phyloP scores from a whole-genome alignment of 2,113 vertebrate species.

The Engystomops pustulosus region DNA sequence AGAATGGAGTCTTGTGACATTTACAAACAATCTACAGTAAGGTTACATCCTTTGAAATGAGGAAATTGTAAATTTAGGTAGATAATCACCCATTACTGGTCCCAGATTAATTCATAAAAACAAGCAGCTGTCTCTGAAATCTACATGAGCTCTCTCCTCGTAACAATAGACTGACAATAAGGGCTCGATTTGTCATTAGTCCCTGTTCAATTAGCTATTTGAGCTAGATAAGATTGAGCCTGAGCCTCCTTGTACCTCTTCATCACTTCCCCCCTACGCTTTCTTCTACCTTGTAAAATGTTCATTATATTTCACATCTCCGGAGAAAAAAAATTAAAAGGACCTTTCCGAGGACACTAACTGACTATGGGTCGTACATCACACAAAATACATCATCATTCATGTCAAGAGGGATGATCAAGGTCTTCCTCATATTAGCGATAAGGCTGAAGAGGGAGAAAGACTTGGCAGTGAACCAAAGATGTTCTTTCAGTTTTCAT shows the following conservation, averaged over 20 bases:
- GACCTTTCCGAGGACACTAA: conserved; percentile 72
- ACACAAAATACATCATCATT: conserved; percentile 75
- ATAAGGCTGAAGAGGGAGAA: conserved; percentile 72
- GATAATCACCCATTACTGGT: neutral
- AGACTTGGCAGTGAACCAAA: conserved; percentile 68
- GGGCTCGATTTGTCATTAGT: conserved; percentile 71
- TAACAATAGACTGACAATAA: conserved; percentile 72
- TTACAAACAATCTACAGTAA: neutral
- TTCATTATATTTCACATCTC: conserved; percentile 77
- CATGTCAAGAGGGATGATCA: conserved; percentile 77
- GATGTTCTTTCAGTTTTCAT: conserved; percentile 50
- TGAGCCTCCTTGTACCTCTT: conserved; percentile 66
- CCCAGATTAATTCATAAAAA: conserved; percentile 47
- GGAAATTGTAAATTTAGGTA: neutral
- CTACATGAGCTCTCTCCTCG: conserved; percentile 68
- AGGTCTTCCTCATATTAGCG: conserved; percentile 76
- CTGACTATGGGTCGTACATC: conserved; percentile 74
- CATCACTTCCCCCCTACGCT: conserved; percentile 60
- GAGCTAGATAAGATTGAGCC: conserved; percentile 69
- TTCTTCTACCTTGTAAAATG: conserved; percentile 71
- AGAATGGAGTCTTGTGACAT: no score
- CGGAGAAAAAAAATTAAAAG: conserved; percentile 65
- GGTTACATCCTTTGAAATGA: neutral
- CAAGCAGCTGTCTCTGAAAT: conserved; percentile 68
- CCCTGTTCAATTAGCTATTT: conserved; percentile 75